Evolutionary conservation across 2,113 vertebrate genomes (phyloP), one percentile per base, ranked within the genome.

Genomic region (Scytalopus superciliaris): DNA sequence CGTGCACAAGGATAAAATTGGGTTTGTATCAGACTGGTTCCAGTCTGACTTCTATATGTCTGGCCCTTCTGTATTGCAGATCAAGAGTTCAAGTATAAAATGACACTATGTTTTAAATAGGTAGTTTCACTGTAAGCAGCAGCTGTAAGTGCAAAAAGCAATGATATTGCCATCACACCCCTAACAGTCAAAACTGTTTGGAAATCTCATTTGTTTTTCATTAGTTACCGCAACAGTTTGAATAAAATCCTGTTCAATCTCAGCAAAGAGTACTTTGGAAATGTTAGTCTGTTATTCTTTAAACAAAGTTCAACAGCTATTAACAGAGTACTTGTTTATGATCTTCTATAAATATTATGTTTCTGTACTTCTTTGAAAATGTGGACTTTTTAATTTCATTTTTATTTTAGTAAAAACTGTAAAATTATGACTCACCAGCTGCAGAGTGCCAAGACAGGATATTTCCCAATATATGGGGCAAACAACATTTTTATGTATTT

Each of bases 261-360:
- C 95, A 95, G 91, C 91, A 95, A 94, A 96, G 95, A 96, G 93
- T 93, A 97, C 94, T 96, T 96, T 97, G 94, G 96, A 97, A 97
- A 97, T 96, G 94, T 97, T 96, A 96, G 96, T 95, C 97, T 96
- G 97, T 96, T 97, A 97, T 97, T 97, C 94, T 97, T 96, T 97
- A 97, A 93, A 87, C 87, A 93, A 70, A 94, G 89, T 94, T 97
- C 79, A 94, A 78, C 94, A 93, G 87, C 93, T 96, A 86, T 91
- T 97, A 96, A 94, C 83, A 84, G 96, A 95, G 92, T 97, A 96
- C 86, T 97, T 97, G 80, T 92, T 95, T 94, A 95, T 92, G 74
- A 88, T 91, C 62, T 94, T 96, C 92, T 93, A 93, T 96, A 96
- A 96, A 95, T 96, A 92, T 95, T 92, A 96, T 94, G 82, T 97